These are phyloP conservation scores for Lathamus discolor DNA, from an alignment of 2,113 vertebrate genomes.

Conservation along the genomic window DNA sequence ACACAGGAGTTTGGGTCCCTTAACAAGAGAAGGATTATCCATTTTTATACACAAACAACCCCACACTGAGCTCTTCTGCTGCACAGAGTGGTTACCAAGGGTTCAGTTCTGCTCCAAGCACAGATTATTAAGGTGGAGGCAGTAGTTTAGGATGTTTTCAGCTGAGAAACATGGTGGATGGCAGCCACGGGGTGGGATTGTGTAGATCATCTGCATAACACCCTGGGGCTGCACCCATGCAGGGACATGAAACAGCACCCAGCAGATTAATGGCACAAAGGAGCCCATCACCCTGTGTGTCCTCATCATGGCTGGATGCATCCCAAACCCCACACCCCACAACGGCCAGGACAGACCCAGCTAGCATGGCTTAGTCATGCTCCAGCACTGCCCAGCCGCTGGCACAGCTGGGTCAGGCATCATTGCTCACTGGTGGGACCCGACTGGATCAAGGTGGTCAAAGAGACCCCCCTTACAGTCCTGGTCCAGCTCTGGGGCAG, in stretches of 20 bases:
- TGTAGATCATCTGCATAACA: neutral
- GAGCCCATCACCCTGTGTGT: no score
- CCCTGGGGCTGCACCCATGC: neutral
- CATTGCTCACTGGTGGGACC: neutral
- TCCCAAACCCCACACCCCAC: neutral
- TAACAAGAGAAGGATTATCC: neutral
- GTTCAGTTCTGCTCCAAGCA: neutral
- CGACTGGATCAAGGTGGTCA: neutral
- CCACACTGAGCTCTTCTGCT: neutral
- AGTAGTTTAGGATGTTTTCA: neutral
- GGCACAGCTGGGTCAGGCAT: neutral
- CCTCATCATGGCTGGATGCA: neutral
- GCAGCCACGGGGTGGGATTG: neutral
- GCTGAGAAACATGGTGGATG: neutral
- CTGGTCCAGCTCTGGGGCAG: neutral
- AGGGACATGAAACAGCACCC: neutral
- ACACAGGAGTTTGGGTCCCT: accelerated
- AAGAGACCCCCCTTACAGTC: neutral
- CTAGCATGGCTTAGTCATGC: accelerated
- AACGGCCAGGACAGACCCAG: accelerated
- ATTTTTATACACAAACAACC: neutral
- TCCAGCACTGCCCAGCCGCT: accelerated
- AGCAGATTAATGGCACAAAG: neutral
- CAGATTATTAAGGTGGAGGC: neutral
- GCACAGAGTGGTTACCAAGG: accelerated